Base-by-base conservation (phyloP, 2,113 vertebrate genomes). In the Pelodiscus sinensis region DNA sequence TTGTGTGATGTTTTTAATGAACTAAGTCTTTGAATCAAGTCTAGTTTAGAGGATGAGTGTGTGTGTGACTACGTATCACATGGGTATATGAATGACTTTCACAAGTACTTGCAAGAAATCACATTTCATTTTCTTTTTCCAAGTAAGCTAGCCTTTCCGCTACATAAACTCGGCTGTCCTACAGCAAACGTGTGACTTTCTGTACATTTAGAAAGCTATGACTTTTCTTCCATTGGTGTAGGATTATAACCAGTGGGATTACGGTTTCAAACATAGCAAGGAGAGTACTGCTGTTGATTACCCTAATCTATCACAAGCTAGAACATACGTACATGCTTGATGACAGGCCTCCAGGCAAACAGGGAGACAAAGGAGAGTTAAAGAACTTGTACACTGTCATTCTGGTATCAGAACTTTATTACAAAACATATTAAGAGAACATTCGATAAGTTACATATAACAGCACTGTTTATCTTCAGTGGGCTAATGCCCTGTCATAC, bases 351-450 rank as follows among this genome's bases (percentile, higher is more conserved):
- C 83, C 55, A 44, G n/a, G 9, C 19, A 35, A 75, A 79, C 2
- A 19, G 83, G 54, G 15, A 60, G 44, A 81, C 77, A 19, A 24
- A 85, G 60, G 15, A 75, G 24, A 50, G 50, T 44, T 16, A 60
- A 85, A 90, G 50, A 95, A 94, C 0, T 94, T 22, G 91, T 68
- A 44, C 5, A 92, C 93, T 25, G 94, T 75, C 51, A 25, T 54
- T 87, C 56, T 92, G 92, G 79, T 89, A 93, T 93, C 95, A 97
- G 96, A 95, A 94, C 62, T 97, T 97, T 96, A 97, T 96, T 97
- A 97, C 94, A 96, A 97, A 96, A 97, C 93, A 97, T 92, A 91
- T 96, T 96, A 96, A 95, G 95, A 97, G 96, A 96, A 96, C 96
- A 97, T 96, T 93, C 93, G 95, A 96, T 96, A 96, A 95, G 90